These are phyloP conservation scores for Trisateles emortualis DNA, from an alignment of 2,888 invertebrate genomes.

Conservation along the genomic window DNA sequence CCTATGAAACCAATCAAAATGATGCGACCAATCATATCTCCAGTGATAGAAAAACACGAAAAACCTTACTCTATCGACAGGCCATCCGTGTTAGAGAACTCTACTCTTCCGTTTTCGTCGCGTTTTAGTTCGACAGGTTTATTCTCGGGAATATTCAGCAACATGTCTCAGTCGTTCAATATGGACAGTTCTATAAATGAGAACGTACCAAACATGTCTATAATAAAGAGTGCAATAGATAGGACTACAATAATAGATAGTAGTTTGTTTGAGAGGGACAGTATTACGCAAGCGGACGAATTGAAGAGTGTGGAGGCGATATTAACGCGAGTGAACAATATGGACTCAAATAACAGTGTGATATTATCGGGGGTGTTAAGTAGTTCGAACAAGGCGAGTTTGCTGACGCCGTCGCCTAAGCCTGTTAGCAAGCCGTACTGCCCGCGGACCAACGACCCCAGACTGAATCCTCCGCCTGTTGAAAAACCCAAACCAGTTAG, in stretches of 20 bases:
- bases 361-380: conserved; percentile 80
- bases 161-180: conserved; percentile 71
- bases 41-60: conserved; percentile 53
- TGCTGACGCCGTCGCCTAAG: conserved; percentile 54
- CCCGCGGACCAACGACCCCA: conserved; percentile 70
- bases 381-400: conserved; percentile 59
- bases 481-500: conserved; percentile 83
- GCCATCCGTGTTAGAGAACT: conserved; percentile 65
- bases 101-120: conserved; percentile 69
- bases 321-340: conserved; percentile 82
- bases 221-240: conserved; percentile 85
- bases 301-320: conserved; percentile 82
- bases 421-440: conserved; percentile 59
- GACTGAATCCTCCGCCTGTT: conserved; percentile 78
- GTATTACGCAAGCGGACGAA: conserved; percentile 75
- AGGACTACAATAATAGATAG: conserved; percentile 81
- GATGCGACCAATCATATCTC: conserved; percentile 45
- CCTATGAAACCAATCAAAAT: conserved; percentile 61
- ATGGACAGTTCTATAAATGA: conserved; percentile 70
- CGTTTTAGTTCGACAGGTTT: conserved; percentile 77
- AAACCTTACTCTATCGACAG: conserved; percentile 54
- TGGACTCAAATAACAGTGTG: conserved; percentile 84
- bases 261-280: conserved; percentile 77
- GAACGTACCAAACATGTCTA: conserved; percentile 78
- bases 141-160: conserved; percentile 80